Evolutionary conservation across 2,888 invertebrate species (phyloP).

Genomic region (Beris morrisii): DNA sequence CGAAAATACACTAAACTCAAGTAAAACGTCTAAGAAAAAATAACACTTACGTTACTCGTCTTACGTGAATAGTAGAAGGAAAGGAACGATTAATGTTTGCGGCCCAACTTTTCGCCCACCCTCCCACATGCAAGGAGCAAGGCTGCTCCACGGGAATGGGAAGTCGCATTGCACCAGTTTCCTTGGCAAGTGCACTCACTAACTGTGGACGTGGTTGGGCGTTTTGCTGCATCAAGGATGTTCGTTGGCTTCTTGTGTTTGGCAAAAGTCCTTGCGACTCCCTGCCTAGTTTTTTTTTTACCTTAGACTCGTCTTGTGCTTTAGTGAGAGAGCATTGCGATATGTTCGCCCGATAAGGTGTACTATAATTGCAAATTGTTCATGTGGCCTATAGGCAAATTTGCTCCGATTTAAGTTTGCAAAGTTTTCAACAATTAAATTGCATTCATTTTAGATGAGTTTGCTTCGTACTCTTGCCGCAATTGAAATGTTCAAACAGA

Average conservation of each 20-base stretch:
- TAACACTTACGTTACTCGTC: no score
- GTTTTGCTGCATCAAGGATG: conserved; percentile 22
- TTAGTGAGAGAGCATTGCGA: no score
- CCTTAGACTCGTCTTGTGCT: neutral
- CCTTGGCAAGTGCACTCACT: conserved; percentile 35
- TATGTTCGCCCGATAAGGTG: no score
- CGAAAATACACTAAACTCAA: conserved; percentile 30
- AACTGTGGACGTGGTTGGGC: neutral
- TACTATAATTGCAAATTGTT: no score
- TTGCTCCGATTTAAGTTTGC: conserved; percentile 29
- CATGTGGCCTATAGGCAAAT: conserved; percentile 10
- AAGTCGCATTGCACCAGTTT: conserved; percentile 38
- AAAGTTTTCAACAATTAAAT: conserved; percentile 26
- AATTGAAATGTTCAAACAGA: no score
- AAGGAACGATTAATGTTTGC: no score
- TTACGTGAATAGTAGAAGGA: no score
- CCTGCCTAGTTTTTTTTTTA: neutral
- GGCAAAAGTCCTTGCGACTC: conserved; percentile 17
- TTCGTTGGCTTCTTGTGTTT: conserved; percentile 25
- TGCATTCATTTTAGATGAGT: no score
- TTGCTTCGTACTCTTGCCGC: no score
- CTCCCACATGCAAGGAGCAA: no score
- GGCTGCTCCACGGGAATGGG: neutral
- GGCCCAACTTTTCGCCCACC: no score
- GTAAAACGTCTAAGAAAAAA: no score